A percentile compares a stretch with the other conserved stretches of the same genome.
phyloP scores from a whole-genome alignment of 2,113 vertebrate genomes.

The Oncorhynchus masou region DNA sequence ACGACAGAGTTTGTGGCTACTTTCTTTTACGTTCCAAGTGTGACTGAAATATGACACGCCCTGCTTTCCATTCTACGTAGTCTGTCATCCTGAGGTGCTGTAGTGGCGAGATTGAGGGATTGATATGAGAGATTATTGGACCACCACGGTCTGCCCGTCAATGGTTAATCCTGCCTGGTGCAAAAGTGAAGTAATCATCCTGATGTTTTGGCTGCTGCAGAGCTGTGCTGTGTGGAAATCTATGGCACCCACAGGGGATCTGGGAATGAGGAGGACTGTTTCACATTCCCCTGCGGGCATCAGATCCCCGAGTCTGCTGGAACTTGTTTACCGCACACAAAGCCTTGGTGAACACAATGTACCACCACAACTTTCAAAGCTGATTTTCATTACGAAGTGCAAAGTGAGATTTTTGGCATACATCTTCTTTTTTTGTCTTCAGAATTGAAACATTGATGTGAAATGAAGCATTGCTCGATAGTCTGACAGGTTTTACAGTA shows the following conservation, averaged over 20 bases:
- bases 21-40: background rate
- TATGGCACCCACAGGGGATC: constrained; percentile 27
- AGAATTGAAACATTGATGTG: constrained; percentile 2
- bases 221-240: constrained; percentile 37
- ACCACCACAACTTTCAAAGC: constrained; percentile 27
- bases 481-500: background rate
- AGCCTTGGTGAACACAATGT: constrained; percentile 46
- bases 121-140: background rate
- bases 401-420: background rate
- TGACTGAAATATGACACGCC: background rate
- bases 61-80: background rate
- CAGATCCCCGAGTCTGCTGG: constrained; percentile 51
- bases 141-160: background rate
- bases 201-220: constrained; percentile 47
- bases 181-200: constrained; percentile 17
- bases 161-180: constrained; percentile 1
- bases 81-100: background rate
- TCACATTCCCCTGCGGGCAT: constrained; percentile 56
- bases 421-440: background rate
- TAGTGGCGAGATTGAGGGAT: background rate
- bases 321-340: constrained; percentile 65
- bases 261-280: constrained; percentile 36
- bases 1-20: background rate
- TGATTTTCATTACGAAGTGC: constrained; percentile 32
- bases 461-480: background rate